phyloP scores from a whole-genome alignment of 2,888 invertebrate genomes.

The Seladonia tumulorum region DNA sequence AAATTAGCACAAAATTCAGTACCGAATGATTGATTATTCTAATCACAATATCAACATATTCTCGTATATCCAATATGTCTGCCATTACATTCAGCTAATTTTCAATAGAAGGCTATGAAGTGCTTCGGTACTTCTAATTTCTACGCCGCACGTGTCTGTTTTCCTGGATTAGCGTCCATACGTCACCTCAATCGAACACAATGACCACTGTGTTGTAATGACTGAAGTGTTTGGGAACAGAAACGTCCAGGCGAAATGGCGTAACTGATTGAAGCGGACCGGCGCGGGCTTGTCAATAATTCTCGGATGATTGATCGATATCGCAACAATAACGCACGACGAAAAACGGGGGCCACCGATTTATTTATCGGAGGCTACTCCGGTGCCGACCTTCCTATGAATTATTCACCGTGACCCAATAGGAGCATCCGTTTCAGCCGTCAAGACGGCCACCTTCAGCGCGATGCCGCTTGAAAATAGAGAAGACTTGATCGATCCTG shows the following conservation, averaged over 20 bases:
- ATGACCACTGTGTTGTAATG: neutral
- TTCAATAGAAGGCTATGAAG: neutral
- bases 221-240: conserved; percentile 14
- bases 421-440: conserved; percentile 41
- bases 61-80: neutral
- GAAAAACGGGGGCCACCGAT: conserved; percentile 40
- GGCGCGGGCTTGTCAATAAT: conserved; percentile 25
- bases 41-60: neutral
- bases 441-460: conserved; percentile 18
- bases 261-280: conserved; percentile 8
- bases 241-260: neutral
- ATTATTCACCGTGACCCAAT: conserved; percentile 44
- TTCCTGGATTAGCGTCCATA: neutral
- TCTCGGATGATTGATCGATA: conserved; percentile 48
- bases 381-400: conserved; percentile 34
- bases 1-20: neutral
- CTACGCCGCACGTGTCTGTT: neutral
- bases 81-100: neutral
- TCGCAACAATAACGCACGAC: conserved; percentile 44
- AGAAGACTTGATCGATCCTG: conserved; percentile 11
- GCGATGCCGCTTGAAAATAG: neutral
- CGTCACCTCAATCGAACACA: neutral
- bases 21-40: neutral
- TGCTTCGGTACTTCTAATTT: neutral
- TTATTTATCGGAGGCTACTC: conserved; percentile 41